phyloP scores from a whole-genome alignment of 2,113 vertebrate genomes.

The Heterocephalus glaber region DNA sequence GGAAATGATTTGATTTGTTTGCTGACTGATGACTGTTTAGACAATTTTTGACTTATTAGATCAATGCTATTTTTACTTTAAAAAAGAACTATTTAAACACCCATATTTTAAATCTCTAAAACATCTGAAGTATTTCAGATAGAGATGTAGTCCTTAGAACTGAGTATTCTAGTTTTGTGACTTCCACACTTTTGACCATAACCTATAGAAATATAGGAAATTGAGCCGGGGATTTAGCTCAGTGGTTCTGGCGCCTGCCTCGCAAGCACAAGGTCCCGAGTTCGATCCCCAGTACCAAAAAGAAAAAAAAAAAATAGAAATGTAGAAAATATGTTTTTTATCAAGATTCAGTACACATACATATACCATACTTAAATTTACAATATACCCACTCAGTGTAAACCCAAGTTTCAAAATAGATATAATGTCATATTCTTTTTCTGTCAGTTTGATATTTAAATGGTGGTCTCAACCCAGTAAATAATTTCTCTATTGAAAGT shows the following conservation, averaged over 20 bases:
- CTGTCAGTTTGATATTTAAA: slow-evolving; percentile 47
- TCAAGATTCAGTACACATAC: neutral
- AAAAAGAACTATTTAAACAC: slow-evolving; percentile 42
- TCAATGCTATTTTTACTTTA: slow-evolving; percentile 21
- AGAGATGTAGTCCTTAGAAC: neutral
- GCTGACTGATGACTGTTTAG: neutral
- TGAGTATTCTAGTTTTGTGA: neutral
- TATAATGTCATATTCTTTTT: neutral
- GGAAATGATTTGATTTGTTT: slow-evolving; percentile 27
- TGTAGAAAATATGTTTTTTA: neutral
- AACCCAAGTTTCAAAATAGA: neutral
- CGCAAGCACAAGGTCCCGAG: no score
- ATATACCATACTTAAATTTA: neutral
- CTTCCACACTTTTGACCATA: neutral
- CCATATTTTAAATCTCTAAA: slow-evolving; percentile 52
- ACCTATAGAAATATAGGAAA: neutral
- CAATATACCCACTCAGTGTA: neutral
- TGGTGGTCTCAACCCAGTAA: neutral
- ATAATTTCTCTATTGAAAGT: slow-evolving; percentile 31
- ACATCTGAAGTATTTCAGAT: slow-evolving; percentile 33
- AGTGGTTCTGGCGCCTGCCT: no score
- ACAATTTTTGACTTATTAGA: slow-evolving; percentile 16
- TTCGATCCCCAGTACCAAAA: no score
- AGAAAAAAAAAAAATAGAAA: no score
- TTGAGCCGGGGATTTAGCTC: no score